A percentile compares a stretch with the other conserved stretches of the same genome.
Evolutionary conservation across 2,113 vertebrate genomes (phyloP).

Genomic region (Colistium nudipinnis): DNA sequence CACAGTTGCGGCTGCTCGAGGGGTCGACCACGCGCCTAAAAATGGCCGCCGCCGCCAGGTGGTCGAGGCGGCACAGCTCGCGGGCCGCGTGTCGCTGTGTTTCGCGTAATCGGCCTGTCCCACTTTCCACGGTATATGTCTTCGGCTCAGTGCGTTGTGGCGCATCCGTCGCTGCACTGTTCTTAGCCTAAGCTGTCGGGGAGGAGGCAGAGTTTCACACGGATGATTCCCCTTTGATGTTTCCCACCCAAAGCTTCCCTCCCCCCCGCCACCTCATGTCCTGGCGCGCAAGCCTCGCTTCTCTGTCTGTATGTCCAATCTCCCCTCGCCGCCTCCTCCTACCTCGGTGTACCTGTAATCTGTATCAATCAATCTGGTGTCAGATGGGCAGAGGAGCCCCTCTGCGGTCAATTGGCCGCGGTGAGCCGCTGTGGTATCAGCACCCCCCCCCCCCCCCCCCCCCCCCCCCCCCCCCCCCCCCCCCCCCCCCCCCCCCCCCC

Average conservation of each 20-base stretch:
- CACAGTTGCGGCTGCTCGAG: slow-evolving; percentile 32
- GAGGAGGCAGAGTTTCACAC: slow-evolving; percentile 66
- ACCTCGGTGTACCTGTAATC: slow-evolving; percentile 40
- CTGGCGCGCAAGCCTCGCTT: slow-evolving; percentile 11
- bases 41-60: slow-evolving; percentile 12
- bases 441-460: slow-evolving; percentile 14
- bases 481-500: slow-evolving; percentile 19
- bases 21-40: too few relatives aligned
- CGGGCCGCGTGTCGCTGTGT: slow-evolving; percentile 31
- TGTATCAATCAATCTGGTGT: slow-evolving; percentile 48
- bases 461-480: slow-evolving; percentile 10
- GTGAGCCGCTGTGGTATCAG: slow-evolving; percentile 42
- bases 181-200: slow-evolving; percentile 73
- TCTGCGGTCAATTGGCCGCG: slow-evolving; percentile 37
- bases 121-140: slow-evolving; percentile 57
- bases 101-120: slow-evolving; percentile 50
- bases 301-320: background rate
- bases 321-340: background rate
- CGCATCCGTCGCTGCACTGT: slow-evolving; percentile 60
- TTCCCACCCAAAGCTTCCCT: slow-evolving; percentile 22
- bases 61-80: slow-evolving; percentile 25
- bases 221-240: slow-evolving; percentile 71
- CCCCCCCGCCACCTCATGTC: background rate
- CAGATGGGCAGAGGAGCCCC: slow-evolving; percentile 28
- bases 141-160: slow-evolving; percentile 52